These are phyloP conservation scores for Formica aserva DNA, from an alignment of 2,888 invertebrate species.

Conservation along the genomic window DNA sequence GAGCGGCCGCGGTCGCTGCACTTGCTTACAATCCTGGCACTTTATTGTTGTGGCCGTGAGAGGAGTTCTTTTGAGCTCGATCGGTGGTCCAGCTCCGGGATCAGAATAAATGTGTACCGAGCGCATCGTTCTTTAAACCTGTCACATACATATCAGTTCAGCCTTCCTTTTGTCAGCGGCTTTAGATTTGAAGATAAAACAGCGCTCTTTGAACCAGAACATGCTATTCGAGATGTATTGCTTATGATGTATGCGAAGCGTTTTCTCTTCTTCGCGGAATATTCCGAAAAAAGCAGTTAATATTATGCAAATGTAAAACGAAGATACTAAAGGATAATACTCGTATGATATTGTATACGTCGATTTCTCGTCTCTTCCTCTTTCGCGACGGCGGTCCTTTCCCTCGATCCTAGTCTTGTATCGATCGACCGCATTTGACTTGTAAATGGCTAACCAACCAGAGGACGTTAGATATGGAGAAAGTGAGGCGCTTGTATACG, in stretches of 20 bases:
- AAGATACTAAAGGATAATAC: slow-evolving; percentile 17
- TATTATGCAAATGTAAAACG: neutral
- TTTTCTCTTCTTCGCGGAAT: neutral
- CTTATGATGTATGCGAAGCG: neutral
- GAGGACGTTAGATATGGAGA: slow-evolving; percentile 70
- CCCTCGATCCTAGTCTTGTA: slow-evolving; percentile 63
- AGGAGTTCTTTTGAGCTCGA: slow-evolving; percentile 62
- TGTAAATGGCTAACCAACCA: slow-evolving; percentile 76
- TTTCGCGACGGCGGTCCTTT: slow-evolving; percentile 36
- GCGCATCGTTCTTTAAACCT: slow-evolving; percentile 49
- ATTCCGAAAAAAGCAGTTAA: slow-evolving; percentile 18
- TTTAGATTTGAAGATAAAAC: slow-evolving; percentile 22
- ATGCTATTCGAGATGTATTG: neutral
- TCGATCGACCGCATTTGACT: slow-evolving; percentile 79
- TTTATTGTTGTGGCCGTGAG: slow-evolving; percentile 57
- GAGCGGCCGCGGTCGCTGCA: slow-evolving; percentile 43
- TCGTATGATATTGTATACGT: neutral
- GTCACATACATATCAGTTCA: neutral
- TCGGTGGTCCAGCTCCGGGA: slow-evolving; percentile 59
- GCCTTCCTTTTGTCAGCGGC: neutral
- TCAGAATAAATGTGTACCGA: slow-evolving; percentile 64
- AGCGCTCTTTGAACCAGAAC: slow-evolving; percentile 19
- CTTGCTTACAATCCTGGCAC: slow-evolving; percentile 49
- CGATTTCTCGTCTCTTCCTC: slow-evolving; percentile 7
- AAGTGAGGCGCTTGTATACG: slow-evolving; percentile 71